Percentiles rank a stretch among this genome's conserved stretches.
These are phyloP conservation scores for Mesorhabditis belari DNA, from an alignment of 2,888 invertebrate genomes.

Conservation along the genomic window DNA sequence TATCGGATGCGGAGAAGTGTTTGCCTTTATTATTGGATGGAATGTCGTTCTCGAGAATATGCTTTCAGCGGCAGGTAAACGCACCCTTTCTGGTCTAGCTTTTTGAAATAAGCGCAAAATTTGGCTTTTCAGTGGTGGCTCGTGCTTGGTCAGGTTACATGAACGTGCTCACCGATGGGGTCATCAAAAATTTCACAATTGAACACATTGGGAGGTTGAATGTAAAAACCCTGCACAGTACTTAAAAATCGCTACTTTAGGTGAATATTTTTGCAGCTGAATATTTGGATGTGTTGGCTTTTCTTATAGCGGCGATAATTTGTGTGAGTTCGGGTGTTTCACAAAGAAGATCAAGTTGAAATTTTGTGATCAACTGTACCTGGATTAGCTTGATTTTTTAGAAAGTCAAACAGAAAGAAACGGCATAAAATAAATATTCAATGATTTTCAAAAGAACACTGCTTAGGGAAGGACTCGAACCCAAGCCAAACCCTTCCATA, in stretches of 20 bases:
- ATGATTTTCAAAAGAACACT: too few relatives aligned
- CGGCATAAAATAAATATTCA: too few relatives aligned
- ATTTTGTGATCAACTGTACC: too few relatives aligned
- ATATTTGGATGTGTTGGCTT: constrained; percentile 22
- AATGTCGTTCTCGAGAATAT: constrained; percentile 65
- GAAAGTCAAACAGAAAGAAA: too few relatives aligned
- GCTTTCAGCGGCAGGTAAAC: constrained; percentile 59
- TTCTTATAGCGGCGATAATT: constrained; percentile 13
- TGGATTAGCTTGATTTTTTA: too few relatives aligned
- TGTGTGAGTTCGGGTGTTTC: too few relatives aligned
- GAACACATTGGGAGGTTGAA: constrained; percentile 9
- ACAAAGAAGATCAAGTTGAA: too few relatives aligned
- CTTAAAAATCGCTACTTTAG: background rate
- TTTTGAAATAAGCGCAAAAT: too few relatives aligned
- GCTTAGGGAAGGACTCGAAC: too few relatives aligned
- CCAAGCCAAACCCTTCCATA: too few relatives aligned
- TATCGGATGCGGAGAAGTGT: constrained; percentile 86
- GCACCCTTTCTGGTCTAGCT: too few relatives aligned
- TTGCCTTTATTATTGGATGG: constrained; percentile 71
- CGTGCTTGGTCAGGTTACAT: constrained; percentile 56
- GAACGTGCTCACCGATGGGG: constrained; percentile 43
- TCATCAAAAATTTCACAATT: constrained; percentile 9
- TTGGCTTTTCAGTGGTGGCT: constrained; percentile 55
- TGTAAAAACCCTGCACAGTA: background rate
- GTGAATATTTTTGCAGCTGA: constrained; percentile 16